Evolutionary conservation across 2,113 vertebrate genomes (phyloP).

Genomic region (Hippocampus barbouri): DNA sequence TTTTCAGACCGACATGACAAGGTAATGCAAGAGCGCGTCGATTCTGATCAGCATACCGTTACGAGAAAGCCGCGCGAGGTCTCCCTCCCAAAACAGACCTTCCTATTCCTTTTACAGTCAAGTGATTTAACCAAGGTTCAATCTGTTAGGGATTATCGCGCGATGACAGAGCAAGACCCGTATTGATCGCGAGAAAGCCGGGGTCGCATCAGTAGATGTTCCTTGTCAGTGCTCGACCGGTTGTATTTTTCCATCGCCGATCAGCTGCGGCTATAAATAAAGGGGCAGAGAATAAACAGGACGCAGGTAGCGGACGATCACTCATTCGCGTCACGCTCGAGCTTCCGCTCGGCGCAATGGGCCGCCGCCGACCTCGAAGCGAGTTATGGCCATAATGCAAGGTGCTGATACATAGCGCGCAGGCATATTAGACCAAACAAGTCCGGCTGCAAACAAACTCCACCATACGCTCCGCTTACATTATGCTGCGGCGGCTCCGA

Average conservation of each 20-base stretch:
- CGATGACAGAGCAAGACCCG: background rate
- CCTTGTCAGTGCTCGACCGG: background rate
- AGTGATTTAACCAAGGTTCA: background rate
- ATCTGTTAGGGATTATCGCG: background rate
- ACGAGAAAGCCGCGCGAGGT: background rate
- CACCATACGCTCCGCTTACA: conserved; percentile 1
- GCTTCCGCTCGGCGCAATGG: background rate
- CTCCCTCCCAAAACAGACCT: background rate
- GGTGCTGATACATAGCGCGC: background rate
- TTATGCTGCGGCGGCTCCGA: conserved; percentile 21
- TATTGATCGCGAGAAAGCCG: background rate
- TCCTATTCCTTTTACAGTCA: background rate
- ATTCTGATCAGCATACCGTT: background rate
- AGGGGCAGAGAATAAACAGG: conserved; percentile 5
- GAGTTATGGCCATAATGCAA: background rate
- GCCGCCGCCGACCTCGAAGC: background rate
- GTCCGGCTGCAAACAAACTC: background rate
- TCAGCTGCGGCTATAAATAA: background rate
- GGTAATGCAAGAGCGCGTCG: background rate
- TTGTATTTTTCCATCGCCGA: background rate
- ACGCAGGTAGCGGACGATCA: background rate
- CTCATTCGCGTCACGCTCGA: conserved; percentile 3
- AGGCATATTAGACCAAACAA: background rate
- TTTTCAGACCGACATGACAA: background rate
- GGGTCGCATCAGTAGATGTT: background rate